Conservation (phyloP, 2,113 vertebrate genomes). For the Bubo bubo region DNA sequence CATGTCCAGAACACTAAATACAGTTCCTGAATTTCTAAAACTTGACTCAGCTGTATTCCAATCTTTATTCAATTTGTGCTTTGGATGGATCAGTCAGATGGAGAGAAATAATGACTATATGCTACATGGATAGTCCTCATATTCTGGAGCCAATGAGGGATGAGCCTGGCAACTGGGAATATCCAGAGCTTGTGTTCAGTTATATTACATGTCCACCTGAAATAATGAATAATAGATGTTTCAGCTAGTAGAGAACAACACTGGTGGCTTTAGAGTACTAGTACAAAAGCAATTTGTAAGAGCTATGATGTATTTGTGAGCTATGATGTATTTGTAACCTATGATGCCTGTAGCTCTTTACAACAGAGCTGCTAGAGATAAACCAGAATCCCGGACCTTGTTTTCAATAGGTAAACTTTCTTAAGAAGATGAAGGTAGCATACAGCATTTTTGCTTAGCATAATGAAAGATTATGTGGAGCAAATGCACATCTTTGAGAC, state of each 20-base stretch:
- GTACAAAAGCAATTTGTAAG: background rate
- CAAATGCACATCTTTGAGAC: background rate
- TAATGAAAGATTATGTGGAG: background rate
- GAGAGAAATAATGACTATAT: background rate
- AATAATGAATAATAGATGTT: conserved; percentile 8
- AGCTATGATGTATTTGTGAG: background rate
- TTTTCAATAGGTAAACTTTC: background rate
- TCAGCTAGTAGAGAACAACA: background rate
- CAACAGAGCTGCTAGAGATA: background rate
- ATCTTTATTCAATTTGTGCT: conserved; percentile 8
- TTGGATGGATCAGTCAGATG: background rate
- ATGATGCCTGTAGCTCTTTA: background rate
- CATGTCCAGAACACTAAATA: background rate
- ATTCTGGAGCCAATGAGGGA: background rate
- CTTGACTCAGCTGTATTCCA: background rate
- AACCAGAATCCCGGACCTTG: background rate
- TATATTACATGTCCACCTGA: background rate
- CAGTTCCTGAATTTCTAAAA: background rate
- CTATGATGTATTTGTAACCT: background rate
- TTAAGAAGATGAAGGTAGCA: background rate
- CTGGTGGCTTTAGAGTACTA: background rate
- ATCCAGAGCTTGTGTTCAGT: background rate
- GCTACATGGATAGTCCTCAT: background rate
- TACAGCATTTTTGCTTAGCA: background rate
- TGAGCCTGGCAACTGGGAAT: background rate